These are phyloP conservation scores for Diaperis boleti DNA, from an alignment of 2,888 invertebrate genomes.

Conservation along the genomic window DNA sequence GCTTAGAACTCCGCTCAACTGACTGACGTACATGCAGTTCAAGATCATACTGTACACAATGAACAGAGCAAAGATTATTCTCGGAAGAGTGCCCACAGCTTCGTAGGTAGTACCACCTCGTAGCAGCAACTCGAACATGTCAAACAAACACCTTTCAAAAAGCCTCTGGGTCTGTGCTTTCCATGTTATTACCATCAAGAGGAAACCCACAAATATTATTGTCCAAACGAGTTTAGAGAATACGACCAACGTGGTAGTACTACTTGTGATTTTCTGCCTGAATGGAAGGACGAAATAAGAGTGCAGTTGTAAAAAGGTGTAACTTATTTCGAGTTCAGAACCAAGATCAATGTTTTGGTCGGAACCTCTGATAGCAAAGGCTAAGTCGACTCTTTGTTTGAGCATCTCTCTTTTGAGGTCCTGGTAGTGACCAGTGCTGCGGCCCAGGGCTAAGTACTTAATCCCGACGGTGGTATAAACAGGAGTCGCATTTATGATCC, in stretches of 20 bases:
- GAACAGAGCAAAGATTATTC: not conserved
- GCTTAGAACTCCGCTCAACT: not conserved
- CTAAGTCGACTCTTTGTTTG: too few relatives aligned
- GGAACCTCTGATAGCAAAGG: too few relatives aligned
- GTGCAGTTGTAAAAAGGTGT: not conserved
- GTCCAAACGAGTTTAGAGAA: not conserved
- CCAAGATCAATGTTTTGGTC: not conserved
- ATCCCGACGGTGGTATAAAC: not conserved
- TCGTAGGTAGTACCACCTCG: not conserved
- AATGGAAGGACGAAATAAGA: not conserved
- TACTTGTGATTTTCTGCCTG: not conserved
- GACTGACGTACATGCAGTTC: not conserved
- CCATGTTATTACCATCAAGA: not conserved
- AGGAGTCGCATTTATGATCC: not conserved
- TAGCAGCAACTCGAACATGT: not conserved
- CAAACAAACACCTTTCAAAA: not conserved
- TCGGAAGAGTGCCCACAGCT: not conserved
- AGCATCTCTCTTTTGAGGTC: too few relatives aligned
- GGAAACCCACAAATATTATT: not conserved
- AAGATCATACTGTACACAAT: not conserved
- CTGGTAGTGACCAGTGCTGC: too few relatives aligned
- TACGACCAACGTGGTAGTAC: not conserved
- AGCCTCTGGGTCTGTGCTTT: not conserved
- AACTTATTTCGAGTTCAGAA: not conserved
- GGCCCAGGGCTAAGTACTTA: too few relatives aligned